A percentile compares a stretch with the other conserved stretches of the same genome.
Evolutionary conservation across 2,113 vertebrate genomes (phyloP).

Genomic region (Heterocephalus glaber): DNA sequence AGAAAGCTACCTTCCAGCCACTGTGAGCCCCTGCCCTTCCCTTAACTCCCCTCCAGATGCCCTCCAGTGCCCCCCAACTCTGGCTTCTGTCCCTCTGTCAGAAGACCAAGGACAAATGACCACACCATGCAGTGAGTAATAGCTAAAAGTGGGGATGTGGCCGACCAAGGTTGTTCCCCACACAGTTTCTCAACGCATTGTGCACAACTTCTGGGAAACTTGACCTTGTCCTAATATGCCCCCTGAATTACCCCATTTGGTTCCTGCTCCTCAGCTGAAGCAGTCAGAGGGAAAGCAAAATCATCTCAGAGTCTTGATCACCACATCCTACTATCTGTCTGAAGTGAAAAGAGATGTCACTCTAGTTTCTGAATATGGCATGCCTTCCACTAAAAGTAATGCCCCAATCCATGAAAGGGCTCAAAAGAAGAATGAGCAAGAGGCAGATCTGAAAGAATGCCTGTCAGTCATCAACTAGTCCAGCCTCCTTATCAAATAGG

Average conservation of each 20-base stretch:
- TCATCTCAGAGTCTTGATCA: background rate
- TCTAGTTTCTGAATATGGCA: background rate
- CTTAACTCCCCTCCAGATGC: background rate
- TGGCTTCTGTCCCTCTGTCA: conserved; percentile 65
- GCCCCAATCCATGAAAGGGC: background rate
- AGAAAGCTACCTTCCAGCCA: conserved; percentile 19
- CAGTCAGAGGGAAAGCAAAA: conserved; percentile 1
- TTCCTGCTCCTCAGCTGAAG: conserved; percentile 6
- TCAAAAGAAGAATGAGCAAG: background rate
- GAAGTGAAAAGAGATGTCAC: background rate
- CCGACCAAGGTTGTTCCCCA: conserved; percentile 68
- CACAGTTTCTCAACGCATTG: conserved; percentile 47
- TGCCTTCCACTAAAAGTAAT: background rate
- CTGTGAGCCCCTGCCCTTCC: conserved; percentile 21
- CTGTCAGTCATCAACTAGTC: background rate
- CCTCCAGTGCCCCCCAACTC: background rate
- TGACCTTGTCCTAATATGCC: conserved; percentile 67
- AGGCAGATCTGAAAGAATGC: background rate
- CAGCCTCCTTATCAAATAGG: background rate
- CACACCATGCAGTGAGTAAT: conserved; percentile 59
- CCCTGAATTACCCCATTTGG: conserved; percentile 23
- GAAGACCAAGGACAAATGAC: conserved; percentile 72
- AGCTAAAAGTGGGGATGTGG: conserved; percentile 70
- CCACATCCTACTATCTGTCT: background rate
- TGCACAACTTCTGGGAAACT: conserved; percentile 72